Evolutionary conservation across 2,888 invertebrate species (phyloP), one percentile per base, ranked within the genome.

Genomic region (Rhodophaea formosa): DNA sequence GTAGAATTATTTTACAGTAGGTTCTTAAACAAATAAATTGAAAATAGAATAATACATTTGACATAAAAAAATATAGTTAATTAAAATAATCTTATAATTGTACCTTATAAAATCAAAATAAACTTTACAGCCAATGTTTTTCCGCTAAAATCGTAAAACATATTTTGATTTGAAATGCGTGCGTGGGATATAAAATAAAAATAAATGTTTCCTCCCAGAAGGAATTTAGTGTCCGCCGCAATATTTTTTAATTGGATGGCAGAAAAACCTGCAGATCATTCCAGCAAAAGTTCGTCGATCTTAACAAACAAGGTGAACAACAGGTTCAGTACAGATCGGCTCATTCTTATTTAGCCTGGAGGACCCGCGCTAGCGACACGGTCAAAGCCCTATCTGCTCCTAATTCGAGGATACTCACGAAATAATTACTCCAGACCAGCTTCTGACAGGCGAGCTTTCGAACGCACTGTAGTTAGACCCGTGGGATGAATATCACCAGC

Each of bases 241-340:
- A 45, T 15, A 45, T 45, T 45, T 39, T 49, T 42, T 45, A 30
- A 35, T 35, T 45, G 45, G 44, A 30, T 43, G 23, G 10, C 32
- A 55, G 39, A 59, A 59, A 53, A 56, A 53, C 44, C 59, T 60
- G 68, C 66, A 65, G 69, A 77, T 69, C 58, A 71, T 72, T 71
- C 63, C 64, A 71, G 72, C 65, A 75, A 80, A 79, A 77, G 77
- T 77, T 74, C 72, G 74, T 71, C 75, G 78, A 75, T 79, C 75
- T 72, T 72, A 72, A 66, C 68, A 61, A 62, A 75, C 75, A 78
- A 78, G 78, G 77, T 80, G 75, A 80, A 79, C 82, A 83, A 84
- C 83, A 81, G 82, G 84, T 81, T 83, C 79, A 74, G 71, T 77
- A 77, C 69, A 75, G 73, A 77, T 78, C 76, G 73, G 59, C 70